These are phyloP conservation scores for Leptobrachium ailaonicum DNA, from an alignment of 2,113 vertebrate genomes.

Conservation along the genomic window DNA sequence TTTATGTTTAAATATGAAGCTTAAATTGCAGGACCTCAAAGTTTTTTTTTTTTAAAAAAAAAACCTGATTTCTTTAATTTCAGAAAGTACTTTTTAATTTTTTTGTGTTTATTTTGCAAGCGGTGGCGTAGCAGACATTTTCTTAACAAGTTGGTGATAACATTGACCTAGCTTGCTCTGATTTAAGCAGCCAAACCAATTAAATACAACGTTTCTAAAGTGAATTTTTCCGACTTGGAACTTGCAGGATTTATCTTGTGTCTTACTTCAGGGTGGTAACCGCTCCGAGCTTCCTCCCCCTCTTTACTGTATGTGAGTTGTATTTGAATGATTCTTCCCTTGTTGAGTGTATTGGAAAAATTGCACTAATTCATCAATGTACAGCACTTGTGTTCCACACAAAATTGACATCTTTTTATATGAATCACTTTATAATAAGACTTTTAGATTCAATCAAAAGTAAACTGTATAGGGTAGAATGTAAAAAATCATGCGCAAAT, in stretches of 20 bases:
- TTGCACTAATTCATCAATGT: too few species aligned
- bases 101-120: slow-evolving; percentile 21
- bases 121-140: slow-evolving; percentile 18
- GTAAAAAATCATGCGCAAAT: too few species aligned
- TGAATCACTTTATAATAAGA: too few species aligned
- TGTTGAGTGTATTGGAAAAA: too few species aligned
- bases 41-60: slow-evolving; percentile 1
- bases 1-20: slow-evolving; percentile 58
- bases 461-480: too few species aligned
- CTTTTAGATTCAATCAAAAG: too few species aligned
- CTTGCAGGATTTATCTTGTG: slow-evolving; percentile 24
- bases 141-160: slow-evolving; percentile 44
- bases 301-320: not conserved
- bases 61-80: not conserved
- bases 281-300: not conserved
- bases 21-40: slow-evolving; percentile 35
- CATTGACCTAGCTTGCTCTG: slow-evolving; percentile 28
- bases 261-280: slow-evolving; percentile 26
- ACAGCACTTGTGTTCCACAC: too few species aligned
- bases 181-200: slow-evolving; percentile 39
- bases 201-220: slow-evolving; percentile 25
- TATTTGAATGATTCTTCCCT: too few species aligned
- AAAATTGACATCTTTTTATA: too few species aligned
- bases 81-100: not conserved
- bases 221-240: slow-evolving; percentile 16